Conservation (phyloP, 2,797 vertebrate species). For the Ataeniobius toweri region DNA sequence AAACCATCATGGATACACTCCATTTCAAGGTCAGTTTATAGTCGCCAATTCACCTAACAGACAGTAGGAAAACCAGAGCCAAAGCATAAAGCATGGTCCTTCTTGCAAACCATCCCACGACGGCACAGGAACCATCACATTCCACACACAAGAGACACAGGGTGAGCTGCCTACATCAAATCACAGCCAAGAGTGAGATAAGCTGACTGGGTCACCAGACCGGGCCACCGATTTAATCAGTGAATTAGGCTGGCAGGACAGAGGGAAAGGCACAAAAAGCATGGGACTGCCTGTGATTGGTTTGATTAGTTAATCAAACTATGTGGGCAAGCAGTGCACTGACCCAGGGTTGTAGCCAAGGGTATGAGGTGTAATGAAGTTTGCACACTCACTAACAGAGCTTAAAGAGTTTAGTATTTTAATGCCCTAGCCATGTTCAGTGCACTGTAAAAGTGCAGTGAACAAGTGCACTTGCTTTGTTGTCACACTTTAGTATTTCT, state of each 20-base stretch:
- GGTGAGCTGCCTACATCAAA: slow-evolving; percentile 9
- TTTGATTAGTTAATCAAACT: not conserved
- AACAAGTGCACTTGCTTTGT: not conserved
- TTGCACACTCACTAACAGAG: slow-evolving; percentile 2
- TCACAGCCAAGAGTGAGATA: slow-evolving; percentile 9
- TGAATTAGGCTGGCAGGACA: not conserved
- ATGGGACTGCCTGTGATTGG: no score
- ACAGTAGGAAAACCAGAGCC: not conserved
- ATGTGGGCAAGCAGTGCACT: not conserved
- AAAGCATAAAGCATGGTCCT: not conserved
- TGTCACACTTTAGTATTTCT: not conserved
- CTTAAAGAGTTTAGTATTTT: not conserved
- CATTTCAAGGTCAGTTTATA: not conserved
- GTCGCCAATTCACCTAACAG: not conserved
- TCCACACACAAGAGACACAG: not conserved
- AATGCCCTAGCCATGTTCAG: not conserved
- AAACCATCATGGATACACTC: not conserved
- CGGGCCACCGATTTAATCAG: slow-evolving; percentile 14
- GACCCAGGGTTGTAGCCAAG: not conserved
- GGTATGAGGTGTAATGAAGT: slow-evolving; percentile 4
- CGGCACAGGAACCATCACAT: not conserved
- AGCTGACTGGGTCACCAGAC: slow-evolving; percentile 15
- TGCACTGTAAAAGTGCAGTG: not conserved
- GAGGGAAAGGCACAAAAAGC: slow-evolving; percentile 1
- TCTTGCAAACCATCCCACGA: not conserved